These are phyloP conservation scores for rabbit (Oryctolagus cuniculus) DNA, from an alignment of 2,113 vertebrate species.

Conservation along the genomic window mOryCun1.1 NC_091452.1:10710501-10711000, in stretches of 20 bases:
- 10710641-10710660: neutral
- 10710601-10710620: conserved; percentile 46
- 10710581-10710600: conserved; percentile 40
- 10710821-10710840: neutral
- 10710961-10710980: too few relatives aligned
- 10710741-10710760: neutral
- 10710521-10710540: neutral
- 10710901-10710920: neutral
- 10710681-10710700: neutral
- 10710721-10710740: neutral
- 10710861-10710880: neutral
- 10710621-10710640: neutral
- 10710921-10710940: neutral
- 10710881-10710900: neutral
- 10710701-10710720: fast-evolving
- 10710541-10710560: neutral
- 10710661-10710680: neutral
- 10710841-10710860: too few relatives aligned
- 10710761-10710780: neutral
- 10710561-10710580: conserved; percentile 9
- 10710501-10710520: conserved; percentile 22
- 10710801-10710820: too few relatives aligned
- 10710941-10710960: neutral
- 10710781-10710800: neutral
- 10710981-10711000: fast-evolving